Conservation (phyloP, 1,140 invertebrate genomes). For the Trichonephila clavata region DNA sequence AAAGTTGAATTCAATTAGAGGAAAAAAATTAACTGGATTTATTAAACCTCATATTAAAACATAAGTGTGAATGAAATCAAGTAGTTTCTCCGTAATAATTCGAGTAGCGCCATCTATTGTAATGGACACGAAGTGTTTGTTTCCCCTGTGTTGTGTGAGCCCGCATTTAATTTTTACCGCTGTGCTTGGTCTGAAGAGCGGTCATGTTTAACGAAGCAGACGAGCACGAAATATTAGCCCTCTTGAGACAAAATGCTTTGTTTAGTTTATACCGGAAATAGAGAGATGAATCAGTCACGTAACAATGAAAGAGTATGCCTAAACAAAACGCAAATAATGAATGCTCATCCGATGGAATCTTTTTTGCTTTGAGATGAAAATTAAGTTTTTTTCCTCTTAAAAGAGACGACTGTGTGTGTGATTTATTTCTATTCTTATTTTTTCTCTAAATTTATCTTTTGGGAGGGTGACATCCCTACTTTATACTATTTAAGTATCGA, state of each 20-base stretch:
- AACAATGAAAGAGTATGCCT: neutral
- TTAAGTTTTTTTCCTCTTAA: too few species aligned
- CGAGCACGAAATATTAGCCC: slow-evolving; percentile 47
- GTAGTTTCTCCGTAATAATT: neutral
- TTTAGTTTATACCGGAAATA: slow-evolving; percentile 60
- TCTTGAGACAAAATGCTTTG: slow-evolving; percentile 61
- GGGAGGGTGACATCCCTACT: too few species aligned
- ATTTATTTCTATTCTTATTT: too few species aligned
- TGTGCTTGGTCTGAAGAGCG: slow-evolving; percentile 49
- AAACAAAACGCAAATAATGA: too few species aligned
- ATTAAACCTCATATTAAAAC: too few species aligned
- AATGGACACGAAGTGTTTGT: neutral
- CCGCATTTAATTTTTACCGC: neutral
- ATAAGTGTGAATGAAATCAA: neutral
- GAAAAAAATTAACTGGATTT: too few species aligned
- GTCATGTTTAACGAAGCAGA: slow-evolving; percentile 59
- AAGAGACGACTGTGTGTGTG: too few species aligned
- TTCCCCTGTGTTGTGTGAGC: neutral
- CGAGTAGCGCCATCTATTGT: slow-evolving; percentile 48
- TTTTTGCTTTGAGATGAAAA: too few species aligned
- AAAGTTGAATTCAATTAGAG: too few species aligned
- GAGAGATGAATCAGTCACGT: neutral
- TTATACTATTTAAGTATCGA: too few species aligned
- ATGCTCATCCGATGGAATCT: too few species aligned
- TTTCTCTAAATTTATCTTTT: too few species aligned